phyloP scores from a whole-genome alignment of 1,140 invertebrate species.

The Drosophila kohkoa region DNA sequence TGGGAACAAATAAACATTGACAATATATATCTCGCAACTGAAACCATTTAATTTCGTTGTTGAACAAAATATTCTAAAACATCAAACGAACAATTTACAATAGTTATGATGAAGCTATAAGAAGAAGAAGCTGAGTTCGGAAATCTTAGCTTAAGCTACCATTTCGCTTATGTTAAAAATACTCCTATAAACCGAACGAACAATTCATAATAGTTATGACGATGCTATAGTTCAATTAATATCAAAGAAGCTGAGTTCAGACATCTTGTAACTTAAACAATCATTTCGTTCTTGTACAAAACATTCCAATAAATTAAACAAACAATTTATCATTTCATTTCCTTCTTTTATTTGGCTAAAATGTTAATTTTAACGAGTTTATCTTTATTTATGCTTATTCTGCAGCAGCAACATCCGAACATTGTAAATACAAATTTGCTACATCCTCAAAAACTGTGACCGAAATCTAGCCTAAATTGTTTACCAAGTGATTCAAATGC shows the following conservation, averaged over 20 bases:
- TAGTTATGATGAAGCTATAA: no score
- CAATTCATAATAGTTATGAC: no score
- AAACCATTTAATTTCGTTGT: no score
- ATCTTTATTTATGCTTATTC: slow-evolving; percentile 35
- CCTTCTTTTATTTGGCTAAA: slow-evolving; percentile 54
- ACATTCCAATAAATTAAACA: slow-evolving; percentile 21
- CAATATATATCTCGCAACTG: no score
- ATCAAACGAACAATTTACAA: not conserved
- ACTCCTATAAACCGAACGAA: no score
- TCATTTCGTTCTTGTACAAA: not conserved
- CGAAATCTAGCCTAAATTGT: slow-evolving; percentile 71
- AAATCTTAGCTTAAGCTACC: no score
- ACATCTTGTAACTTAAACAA: not conserved
- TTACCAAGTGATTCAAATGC: not conserved
- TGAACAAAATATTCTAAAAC: not conserved
- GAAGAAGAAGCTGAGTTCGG: no score
- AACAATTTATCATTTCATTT: not conserved
- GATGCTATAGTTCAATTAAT: no score
- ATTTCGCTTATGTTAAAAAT: no score
- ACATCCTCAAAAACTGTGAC: slow-evolving; percentile 54
- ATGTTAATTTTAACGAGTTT: slow-evolving; percentile 56
- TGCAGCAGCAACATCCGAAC: slow-evolving; percentile 55
- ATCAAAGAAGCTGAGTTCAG: not conserved
- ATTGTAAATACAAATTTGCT: slow-evolving; percentile 60
- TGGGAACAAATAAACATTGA: slow-evolving; percentile 15